These are phyloP conservation scores for Leuciscus waleckii DNA, from an alignment of 2,797 vertebrate genomes.

Conservation along the genomic window DNA sequence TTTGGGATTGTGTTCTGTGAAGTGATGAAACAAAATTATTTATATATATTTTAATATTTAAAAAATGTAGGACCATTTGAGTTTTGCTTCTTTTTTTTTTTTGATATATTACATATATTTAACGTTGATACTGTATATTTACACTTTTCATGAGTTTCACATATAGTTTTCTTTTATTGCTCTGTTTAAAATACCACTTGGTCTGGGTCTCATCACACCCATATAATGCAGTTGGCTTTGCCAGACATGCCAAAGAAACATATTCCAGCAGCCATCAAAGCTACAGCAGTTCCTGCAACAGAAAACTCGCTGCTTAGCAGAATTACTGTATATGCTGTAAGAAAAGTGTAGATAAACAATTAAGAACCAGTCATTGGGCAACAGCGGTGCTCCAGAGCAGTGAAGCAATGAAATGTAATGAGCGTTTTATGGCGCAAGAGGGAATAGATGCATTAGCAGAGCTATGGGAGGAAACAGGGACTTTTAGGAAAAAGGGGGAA, in stretches of 20 bases:
- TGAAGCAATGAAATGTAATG: conserved; percentile 45
- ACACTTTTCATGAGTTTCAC: neutral
- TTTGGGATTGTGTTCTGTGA: too few relatives aligned
- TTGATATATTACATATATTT: neutral
- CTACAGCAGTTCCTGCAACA: neutral
- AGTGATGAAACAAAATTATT: too few relatives aligned
- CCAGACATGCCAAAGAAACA: conserved; percentile 1
- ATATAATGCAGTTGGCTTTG: neutral
- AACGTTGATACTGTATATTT: neutral
- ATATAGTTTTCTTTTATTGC: neutral
- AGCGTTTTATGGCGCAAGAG: conserved; percentile 42
- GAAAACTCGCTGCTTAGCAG: neutral
- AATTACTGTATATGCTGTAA: conserved; percentile 6
- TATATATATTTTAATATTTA: neutral
- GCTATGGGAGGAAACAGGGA: conserved; percentile 25
- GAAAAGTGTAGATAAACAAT: conserved; percentile 37
- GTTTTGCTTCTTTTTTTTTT: neutral
- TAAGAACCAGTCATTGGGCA: conserved; percentile 34
- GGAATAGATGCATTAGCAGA: conserved; percentile 32
- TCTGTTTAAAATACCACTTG: neutral
- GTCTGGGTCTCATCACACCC: neutral
- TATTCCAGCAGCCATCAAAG: neutral
- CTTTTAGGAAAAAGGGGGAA: conserved; percentile 33
- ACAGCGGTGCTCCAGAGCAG: conserved; percentile 20
- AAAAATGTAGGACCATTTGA: neutral